A percentile compares a stretch with the other conserved stretches of the same genome.
Evolutionary conservation across 2,797 vertebrate genomes (phyloP).

Genomic region (Notolabrus celidotus): DNA sequence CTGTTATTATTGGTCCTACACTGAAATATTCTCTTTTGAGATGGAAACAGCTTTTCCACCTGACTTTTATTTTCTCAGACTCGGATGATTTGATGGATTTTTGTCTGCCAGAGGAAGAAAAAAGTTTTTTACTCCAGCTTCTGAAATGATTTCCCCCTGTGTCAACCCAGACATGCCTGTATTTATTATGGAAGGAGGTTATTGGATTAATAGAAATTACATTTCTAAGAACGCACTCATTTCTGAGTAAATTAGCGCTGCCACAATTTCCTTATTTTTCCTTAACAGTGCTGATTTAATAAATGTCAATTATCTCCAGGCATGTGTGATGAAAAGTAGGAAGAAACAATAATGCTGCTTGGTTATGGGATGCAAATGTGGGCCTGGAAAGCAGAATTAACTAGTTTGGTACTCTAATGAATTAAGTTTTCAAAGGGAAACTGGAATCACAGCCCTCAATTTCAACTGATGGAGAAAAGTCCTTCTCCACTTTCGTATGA

Average conservation of each 20-base stretch:
- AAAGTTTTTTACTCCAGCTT: slow-evolving; percentile 1
- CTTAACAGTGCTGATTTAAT: slow-evolving; percentile 43
- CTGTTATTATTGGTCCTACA: slow-evolving; percentile 36
- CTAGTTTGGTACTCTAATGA: slow-evolving; percentile 26
- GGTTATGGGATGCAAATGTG: slow-evolving; percentile 18
- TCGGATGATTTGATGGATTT: slow-evolving; percentile 47
- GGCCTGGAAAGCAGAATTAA: slow-evolving; percentile 34
- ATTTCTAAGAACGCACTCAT: slow-evolving; percentile 47
- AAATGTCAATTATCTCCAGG: slow-evolving; percentile 59
- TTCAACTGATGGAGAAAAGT: slow-evolving; percentile 15
- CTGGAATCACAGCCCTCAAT: slow-evolving; percentile 7
- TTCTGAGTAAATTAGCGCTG: slow-evolving; percentile 50
- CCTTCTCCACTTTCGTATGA: slow-evolving; percentile 18
- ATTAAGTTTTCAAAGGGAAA: slow-evolving; percentile 16
- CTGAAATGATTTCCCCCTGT: no score
- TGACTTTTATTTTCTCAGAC: slow-evolving; percentile 45
- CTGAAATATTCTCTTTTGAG: slow-evolving; percentile 54
- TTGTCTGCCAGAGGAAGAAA: slow-evolving; percentile 25
- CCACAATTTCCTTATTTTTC: slow-evolving; percentile 49
- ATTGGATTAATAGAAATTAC: slow-evolving; percentile 48
- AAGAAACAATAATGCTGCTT: slow-evolving; percentile 18
- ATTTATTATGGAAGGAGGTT: neutral
- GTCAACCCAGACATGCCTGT: neutral
- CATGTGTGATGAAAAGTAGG: slow-evolving; percentile 25
- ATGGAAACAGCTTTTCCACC: slow-evolving; percentile 43